phyloP scores from a whole-genome alignment of 2,797 vertebrate genomes.

The Poecilia wingei region DNA sequence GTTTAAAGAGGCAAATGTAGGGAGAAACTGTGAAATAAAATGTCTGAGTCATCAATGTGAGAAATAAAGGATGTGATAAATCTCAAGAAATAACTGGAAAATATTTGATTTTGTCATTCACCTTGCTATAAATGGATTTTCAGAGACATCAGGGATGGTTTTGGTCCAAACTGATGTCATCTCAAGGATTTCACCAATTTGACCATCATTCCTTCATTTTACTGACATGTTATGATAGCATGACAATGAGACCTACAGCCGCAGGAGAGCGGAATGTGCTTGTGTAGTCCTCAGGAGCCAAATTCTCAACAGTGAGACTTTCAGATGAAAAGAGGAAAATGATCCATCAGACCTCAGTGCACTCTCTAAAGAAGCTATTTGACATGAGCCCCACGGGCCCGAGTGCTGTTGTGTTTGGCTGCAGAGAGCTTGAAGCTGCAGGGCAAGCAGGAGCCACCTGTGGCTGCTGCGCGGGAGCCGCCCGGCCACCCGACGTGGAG shows the following conservation, averaged over 20 bases:
- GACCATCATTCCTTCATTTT: not conserved
- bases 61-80: not conserved
- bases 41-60: not conserved
- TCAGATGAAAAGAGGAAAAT: conserved; percentile 58
- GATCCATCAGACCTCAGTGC: conserved; percentile 54
- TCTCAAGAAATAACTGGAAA: not conserved
- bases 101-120: not conserved
- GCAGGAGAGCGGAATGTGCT: conserved; percentile 59
- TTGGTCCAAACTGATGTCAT: not conserved
- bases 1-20: not conserved
- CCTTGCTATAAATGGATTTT: not conserved
- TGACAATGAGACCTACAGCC: conserved; percentile 32
- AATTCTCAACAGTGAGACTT: conserved; percentile 43
- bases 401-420: conserved; percentile 72
- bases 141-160: not conserved
- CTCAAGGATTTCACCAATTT: not conserved
- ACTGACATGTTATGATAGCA: conserved; percentile 20
- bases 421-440: conserved; percentile 44
- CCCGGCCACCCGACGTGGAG: conserved; percentile 24
- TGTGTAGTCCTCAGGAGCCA: conserved; percentile 48
- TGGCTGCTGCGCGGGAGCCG: conserved; percentile 56
- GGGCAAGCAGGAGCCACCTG: conserved; percentile 80
- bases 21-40: not conserved
- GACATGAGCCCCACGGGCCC: conserved; percentile 50
- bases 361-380: conserved; percentile 64